Evolutionary conservation across 2,888 invertebrate species (phyloP).

Genomic region (Cyclophora punctaria): DNA sequence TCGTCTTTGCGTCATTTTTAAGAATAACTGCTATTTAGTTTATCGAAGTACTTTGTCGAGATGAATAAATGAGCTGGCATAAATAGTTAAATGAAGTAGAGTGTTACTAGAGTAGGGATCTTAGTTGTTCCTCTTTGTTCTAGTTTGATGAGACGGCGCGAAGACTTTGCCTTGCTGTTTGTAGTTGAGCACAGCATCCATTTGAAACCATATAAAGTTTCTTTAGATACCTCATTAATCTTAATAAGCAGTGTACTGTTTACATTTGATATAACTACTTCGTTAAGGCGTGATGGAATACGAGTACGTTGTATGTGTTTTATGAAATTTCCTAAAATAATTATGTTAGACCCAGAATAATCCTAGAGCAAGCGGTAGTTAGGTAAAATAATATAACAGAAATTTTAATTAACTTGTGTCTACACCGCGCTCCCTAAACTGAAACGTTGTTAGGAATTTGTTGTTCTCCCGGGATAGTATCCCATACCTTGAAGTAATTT

Average conservation of each 20-base stretch:
- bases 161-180: background rate
- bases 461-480: slow-evolving; percentile 13
- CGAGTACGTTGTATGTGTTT: no score
- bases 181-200: background rate
- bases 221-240: no score
- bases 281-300: no score
- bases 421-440: slow-evolving; percentile 5
- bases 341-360: no score
- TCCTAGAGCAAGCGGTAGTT: background rate
- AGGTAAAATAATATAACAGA: slow-evolving; percentile 12
- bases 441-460: slow-evolving; percentile 16
- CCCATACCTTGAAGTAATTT: slow-evolving; percentile 8
- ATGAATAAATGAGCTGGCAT: background rate
- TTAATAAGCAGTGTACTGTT: no score
- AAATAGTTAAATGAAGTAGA: slow-evolving; percentile 4
- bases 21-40: background rate
- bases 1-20: no score
- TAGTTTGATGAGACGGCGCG: slow-evolving; percentile 1
- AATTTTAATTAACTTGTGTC: slow-evolving; percentile 17
- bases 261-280: no score
- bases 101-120: slow-evolving; percentile 12
- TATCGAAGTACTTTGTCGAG: background rate
- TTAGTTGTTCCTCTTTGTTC: slow-evolving; percentile 5
- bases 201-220: no score
- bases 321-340: no score